These are phyloP conservation scores for Acanthochromis polyacanthus DNA, from an alignment of 2,113 vertebrate species.

Conservation along the genomic window DNA sequence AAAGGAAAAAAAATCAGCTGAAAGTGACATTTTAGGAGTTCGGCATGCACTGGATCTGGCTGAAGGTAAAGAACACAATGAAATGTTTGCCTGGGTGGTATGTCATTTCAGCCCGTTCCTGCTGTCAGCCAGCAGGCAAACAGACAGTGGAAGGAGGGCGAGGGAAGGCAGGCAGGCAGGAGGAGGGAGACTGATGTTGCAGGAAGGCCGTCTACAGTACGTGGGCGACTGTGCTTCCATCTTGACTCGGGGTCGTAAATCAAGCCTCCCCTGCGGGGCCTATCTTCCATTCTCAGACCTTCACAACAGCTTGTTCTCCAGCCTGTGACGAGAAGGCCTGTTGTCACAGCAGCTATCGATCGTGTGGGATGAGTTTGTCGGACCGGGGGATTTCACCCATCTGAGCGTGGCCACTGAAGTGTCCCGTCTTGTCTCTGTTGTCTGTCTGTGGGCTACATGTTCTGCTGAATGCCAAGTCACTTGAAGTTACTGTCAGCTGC, in stretches of 20 bases:
- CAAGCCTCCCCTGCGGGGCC: constrained; percentile 72
- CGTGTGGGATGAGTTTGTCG: constrained; percentile 77
- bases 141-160: constrained; percentile 55
- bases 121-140: constrained; percentile 64
- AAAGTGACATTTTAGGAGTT: constrained; percentile 57
- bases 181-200: constrained; percentile 66
- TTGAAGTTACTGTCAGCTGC: constrained; percentile 37
- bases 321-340: constrained; percentile 74
- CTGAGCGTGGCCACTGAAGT: constrained; percentile 69
- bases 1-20: constrained; percentile 20
- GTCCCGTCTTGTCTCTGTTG: constrained; percentile 63
- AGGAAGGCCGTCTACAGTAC: constrained; percentile 65
- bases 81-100: constrained; percentile 44
- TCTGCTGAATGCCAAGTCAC: constrained; percentile 51
- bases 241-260: constrained; percentile 77
- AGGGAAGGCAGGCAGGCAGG: constrained; percentile 33
- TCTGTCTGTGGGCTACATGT: constrained; percentile 64
- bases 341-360: constrained; percentile 81
- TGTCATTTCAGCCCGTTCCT: constrained; percentile 60
- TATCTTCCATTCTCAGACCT: constrained; percentile 77
- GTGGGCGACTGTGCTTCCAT: constrained; percentile 73
- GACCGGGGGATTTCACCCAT: constrained; percentile 71
- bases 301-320: constrained; percentile 77
- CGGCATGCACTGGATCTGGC: constrained; percentile 11
- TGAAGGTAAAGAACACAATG: constrained; percentile 38